Conservation (phyloP, 2,797 vertebrate species). For the Octomys mimax region DNA sequence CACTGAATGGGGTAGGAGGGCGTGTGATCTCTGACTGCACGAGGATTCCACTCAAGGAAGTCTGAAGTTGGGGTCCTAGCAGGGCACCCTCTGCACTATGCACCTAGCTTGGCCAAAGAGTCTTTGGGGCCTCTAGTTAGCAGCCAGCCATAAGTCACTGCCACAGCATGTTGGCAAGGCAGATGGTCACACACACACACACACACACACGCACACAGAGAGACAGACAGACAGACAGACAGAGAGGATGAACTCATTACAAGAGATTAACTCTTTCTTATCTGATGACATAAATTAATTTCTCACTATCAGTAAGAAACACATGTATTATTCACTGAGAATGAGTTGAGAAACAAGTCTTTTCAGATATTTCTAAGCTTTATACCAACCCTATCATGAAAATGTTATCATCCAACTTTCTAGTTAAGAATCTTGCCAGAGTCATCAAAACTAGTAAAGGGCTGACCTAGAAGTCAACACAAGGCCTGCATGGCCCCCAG, state of each 20-base stretch:
- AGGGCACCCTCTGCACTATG: constrained; percentile 21
- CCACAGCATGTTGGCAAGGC: constrained; percentile 42
- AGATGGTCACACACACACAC: constrained; percentile 56
- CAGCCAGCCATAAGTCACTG: constrained; percentile 59
- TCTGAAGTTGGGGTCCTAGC: constrained; percentile 42
- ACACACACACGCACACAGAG: background rate
- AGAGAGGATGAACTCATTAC: background rate
- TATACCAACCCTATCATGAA: background rate
- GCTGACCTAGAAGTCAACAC: constrained; percentile 28
- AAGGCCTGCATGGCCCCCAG: background rate
- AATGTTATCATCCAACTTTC: background rate
- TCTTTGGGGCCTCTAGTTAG: constrained; percentile 68
- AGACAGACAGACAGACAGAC: background rate
- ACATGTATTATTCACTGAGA: background rate
- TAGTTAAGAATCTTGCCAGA: constrained; percentile 23
- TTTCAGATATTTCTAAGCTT: background rate
- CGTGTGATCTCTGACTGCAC: constrained; percentile 3
- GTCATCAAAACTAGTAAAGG: background rate
- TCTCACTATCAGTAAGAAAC: background rate
- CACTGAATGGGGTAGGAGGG: background rate
- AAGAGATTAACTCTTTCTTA: constrained; percentile 65
- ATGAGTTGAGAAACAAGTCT: background rate
- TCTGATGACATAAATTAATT: background rate
- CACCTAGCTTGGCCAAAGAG: constrained; percentile 39
- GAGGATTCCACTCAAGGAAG: background rate